Evolutionary conservation across 2,888 invertebrate species (phyloP).

Genomic region (Athalia circularis): DNA sequence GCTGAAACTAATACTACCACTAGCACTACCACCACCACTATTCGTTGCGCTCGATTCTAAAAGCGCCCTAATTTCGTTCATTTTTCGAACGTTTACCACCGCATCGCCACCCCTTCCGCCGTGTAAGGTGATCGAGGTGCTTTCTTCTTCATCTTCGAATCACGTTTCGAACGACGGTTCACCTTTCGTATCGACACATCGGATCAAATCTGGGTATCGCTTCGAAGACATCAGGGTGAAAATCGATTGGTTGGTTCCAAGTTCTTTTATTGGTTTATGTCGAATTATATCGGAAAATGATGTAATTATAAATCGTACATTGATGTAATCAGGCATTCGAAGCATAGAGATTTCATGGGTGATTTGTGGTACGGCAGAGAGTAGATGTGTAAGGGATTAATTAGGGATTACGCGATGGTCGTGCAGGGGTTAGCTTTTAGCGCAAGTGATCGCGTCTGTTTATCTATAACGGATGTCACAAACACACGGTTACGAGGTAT

Average conservation of each 20-base stretch:
- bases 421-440: slow-evolving; percentile 42
- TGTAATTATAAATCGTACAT: no score
- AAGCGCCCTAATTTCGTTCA: slow-evolving; percentile 70
- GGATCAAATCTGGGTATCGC: no score
- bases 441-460: slow-evolving; percentile 59
- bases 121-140: no score
- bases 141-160: not conserved
- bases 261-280: not conserved
- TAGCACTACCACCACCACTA: slow-evolving; percentile 48
- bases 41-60: slow-evolving; percentile 61
- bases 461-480: slow-evolving; percentile 70
- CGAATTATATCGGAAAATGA: not conserved
- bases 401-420: slow-evolving; percentile 13
- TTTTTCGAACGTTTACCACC: slow-evolving; percentile 50
- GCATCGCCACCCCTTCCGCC: not conserved
- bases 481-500: slow-evolving; percentile 62
- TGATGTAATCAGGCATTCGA: not conserved
- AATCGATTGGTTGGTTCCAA: not conserved
- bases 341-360: slow-evolving; percentile 1
- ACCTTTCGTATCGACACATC: no score
- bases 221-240: no score
- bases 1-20: slow-evolving; percentile 40
- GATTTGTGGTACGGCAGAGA: not conserved
- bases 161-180: no score
- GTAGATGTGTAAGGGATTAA: not conserved